Evolutionary conservation across 1,140 invertebrate species (phyloP).

Genomic region (Saccostrea cuccullata): DNA sequence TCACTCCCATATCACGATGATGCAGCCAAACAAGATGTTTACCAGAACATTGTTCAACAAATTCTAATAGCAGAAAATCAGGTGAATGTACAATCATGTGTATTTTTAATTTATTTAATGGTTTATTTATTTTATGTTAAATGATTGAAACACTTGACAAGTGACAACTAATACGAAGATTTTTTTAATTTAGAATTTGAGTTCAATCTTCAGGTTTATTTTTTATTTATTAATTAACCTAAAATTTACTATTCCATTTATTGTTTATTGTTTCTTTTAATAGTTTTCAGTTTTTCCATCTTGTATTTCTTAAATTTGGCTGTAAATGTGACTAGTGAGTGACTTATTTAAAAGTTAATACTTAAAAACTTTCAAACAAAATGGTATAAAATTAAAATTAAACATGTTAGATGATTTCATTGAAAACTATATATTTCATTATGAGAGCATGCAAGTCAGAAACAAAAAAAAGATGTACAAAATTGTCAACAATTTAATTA

Average conservation of each 20-base stretch:
- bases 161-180: too few relatives aligned
- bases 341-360: not conserved
- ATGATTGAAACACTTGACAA: too few relatives aligned
- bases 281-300: too few relatives aligned
- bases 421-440: not conserved
- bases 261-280: too few relatives aligned
- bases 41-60: too few relatives aligned
- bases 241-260: too few relatives aligned
- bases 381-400: not conserved
- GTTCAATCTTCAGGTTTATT: too few relatives aligned
- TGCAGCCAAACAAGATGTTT: too few relatives aligned
- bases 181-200: not conserved
- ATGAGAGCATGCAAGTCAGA: too few relatives aligned
- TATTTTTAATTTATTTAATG: not conserved
- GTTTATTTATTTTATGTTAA: too few relatives aligned
- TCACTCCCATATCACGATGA: slow-evolving; percentile 26
- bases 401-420: not conserved
- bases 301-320: not conserved
- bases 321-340: not conserved
- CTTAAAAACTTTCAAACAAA: not conserved
- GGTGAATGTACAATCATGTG: not conserved
- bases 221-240: not conserved
- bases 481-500: not conserved
- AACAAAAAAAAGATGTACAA: too few relatives aligned
- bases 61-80: too few relatives aligned